Conservation (phyloP, 2,797 vertebrate genomes). For the Parauchenoglanis ngamensis region DNA sequence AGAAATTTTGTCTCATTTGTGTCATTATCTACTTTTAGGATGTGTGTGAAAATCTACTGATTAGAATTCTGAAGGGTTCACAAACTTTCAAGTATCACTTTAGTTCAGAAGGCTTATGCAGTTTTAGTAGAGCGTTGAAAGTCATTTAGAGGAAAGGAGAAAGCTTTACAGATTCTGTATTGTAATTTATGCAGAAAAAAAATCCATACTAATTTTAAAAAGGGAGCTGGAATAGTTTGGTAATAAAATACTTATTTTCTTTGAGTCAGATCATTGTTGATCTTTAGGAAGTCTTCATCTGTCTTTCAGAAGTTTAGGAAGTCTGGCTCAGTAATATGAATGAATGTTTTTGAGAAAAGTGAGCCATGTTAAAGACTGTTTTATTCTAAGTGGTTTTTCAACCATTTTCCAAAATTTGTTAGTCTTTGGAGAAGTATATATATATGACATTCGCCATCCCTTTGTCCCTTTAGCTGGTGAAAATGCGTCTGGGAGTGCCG, state of each 20-base stretch:
- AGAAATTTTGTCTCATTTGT: too few species aligned
- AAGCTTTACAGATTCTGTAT: background rate
- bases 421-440: background rate
- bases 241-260: background rate
- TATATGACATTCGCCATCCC: background rate
- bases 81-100: too few species aligned
- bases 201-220: background rate
- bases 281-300: background rate
- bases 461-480: conserved; percentile 84
- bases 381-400: background rate
- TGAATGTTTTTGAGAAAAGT: background rate
- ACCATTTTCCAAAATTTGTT: background rate
- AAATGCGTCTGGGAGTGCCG: conserved; percentile 95
- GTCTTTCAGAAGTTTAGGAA: background rate
- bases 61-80: too few species aligned
- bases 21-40: too few species aligned
- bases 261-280: background rate
- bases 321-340: background rate
- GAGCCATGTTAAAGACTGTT: background rate
- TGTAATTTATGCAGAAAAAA: background rate
- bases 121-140: background rate
- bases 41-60: too few species aligned
- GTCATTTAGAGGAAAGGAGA: background rate
- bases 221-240: background rate
- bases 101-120: background rate